phyloP scores from a whole-genome alignment of 2,888 invertebrate species.

The Hecatera dysodea region DNA sequence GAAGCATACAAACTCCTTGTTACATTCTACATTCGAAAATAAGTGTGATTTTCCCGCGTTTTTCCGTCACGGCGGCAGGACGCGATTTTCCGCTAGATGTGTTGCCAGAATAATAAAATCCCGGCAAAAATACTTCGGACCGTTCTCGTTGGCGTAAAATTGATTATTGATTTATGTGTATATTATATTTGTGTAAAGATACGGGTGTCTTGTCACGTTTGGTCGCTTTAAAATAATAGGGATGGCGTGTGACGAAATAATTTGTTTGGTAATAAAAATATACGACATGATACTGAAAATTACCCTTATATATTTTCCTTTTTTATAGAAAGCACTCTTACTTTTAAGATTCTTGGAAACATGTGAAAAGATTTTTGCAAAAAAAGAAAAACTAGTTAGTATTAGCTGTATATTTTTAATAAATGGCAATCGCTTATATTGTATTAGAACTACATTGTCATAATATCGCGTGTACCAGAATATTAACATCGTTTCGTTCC shows the following conservation, averaged over 20 bases:
- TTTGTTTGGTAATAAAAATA: slow-evolving; percentile 71
- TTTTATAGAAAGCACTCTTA: too few relatives aligned
- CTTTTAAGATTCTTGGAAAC: too few relatives aligned
- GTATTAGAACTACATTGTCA: too few relatives aligned
- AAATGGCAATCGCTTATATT: too few relatives aligned
- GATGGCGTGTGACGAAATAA: slow-evolving; percentile 77
- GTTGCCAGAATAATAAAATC: slow-evolving; percentile 84
- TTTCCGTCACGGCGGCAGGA: slow-evolving; percentile 73
- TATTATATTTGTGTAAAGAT: slow-evolving; percentile 67
- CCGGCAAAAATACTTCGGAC: slow-evolving; percentile 80
- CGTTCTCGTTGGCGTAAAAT: slow-evolving; percentile 86
- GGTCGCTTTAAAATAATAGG: slow-evolving; percentile 75
- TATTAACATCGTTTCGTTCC: neutral
- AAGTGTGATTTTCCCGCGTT: slow-evolving; percentile 77
- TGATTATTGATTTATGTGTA: slow-evolving; percentile 88
- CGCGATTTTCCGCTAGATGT: slow-evolving; percentile 87
- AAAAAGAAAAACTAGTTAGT: too few relatives aligned
- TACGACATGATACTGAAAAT: slow-evolving; percentile 27
- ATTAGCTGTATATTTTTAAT: too few relatives aligned
- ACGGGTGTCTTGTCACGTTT: slow-evolving; percentile 68
- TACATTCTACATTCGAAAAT: slow-evolving; percentile 73
- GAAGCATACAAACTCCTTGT: slow-evolving; percentile 69
- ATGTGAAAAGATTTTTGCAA: too few relatives aligned
- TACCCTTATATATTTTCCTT: too few relatives aligned
- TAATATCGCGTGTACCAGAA: neutral